Evolutionary conservation across 2,888 invertebrate species (phyloP).

Genomic region (Melanargia galathea): DNA sequence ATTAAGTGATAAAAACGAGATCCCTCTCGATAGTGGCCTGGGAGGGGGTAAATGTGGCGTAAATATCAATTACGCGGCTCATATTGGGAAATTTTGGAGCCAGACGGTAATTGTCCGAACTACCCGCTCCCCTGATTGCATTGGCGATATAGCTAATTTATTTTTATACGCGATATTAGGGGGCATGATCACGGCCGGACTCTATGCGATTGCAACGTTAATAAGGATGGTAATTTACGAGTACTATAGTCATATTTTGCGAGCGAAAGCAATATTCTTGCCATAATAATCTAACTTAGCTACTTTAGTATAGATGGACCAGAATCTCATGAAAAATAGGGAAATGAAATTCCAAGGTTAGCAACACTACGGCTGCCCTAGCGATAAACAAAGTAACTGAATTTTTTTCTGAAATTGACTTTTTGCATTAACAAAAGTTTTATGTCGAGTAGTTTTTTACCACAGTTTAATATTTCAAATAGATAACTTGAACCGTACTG

Average conservation of each 20-base stretch:
- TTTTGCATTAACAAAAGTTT: too few relatives aligned
- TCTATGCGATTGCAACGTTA: slow-evolving; percentile 21
- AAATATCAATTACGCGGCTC: slow-evolving; percentile 75
- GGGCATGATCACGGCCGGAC: slow-evolving; percentile 24
- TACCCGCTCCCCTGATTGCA: slow-evolving; percentile 53
- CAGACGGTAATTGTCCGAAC: slow-evolving; percentile 59
- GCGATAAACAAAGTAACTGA: too few relatives aligned
- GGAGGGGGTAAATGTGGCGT: slow-evolving; percentile 68
- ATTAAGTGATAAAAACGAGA: slow-evolving; percentile 58
- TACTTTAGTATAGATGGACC: too few relatives aligned
- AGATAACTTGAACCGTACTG: too few relatives aligned
- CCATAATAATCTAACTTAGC: too few relatives aligned
- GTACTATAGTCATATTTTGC: neutral
- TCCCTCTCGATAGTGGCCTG: slow-evolving; percentile 52
- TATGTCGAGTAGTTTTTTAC: too few relatives aligned
- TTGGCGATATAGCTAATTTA: slow-evolving; percentile 73
- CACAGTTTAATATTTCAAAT: too few relatives aligned
- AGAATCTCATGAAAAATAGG: too few relatives aligned
- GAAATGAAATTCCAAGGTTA: too few relatives aligned
- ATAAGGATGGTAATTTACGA: neutral
- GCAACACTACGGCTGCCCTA: too few relatives aligned
- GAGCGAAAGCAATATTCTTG: neutral
- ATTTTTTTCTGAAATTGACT: too few relatives aligned
- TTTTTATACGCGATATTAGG: slow-evolving; percentile 61
- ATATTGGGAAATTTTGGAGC: slow-evolving; percentile 65